Evolutionary conservation across 2,113 vertebrate genomes (phyloP).

Genomic region (Oreochromis aureus): DNA sequence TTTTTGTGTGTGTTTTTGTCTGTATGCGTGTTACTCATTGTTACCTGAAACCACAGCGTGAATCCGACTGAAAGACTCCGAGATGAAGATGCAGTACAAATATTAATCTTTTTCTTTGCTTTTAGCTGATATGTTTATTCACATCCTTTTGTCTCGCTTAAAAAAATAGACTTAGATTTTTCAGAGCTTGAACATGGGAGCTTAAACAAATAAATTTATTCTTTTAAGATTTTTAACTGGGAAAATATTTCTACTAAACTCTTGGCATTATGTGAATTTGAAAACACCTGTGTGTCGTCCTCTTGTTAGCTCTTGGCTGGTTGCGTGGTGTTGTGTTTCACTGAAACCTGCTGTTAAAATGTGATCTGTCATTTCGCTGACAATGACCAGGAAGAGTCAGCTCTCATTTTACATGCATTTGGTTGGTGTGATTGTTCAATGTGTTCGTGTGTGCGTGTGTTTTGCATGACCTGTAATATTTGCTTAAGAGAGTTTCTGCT

Average conservation of each 20-base stretch:
- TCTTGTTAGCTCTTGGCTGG: not conserved
- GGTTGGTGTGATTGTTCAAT: constrained; percentile 30
- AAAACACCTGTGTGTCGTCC: not conserved
- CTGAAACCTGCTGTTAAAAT: constrained; percentile 39
- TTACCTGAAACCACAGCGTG: not conserved
- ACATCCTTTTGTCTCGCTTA: not conserved
- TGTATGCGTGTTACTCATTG: not conserved
- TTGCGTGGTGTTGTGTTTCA: constrained; percentile 40
- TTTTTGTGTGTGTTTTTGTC: not conserved
- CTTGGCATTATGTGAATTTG: not conserved
- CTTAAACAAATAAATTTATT: not conserved
- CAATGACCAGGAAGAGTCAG: constrained; percentile 21
- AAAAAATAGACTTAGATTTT: not conserved
- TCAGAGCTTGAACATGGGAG: not conserved
- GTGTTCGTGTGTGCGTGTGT: constrained; percentile 1
- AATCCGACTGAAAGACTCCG: constrained; percentile 60
- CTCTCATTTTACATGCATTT: constrained; percentile 59
- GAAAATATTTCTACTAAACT: not conserved
- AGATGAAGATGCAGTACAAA: constrained; percentile 61
- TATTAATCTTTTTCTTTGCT: constrained; percentile 21
- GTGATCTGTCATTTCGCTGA: not conserved
- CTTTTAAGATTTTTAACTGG: not conserved
- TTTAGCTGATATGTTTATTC: not conserved
- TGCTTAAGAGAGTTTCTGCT: constrained; percentile 62
- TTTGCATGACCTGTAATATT: constrained; percentile 67